phyloP scores from a whole-genome alignment of 2,888 invertebrate species.

The Orgyia antiqua region DNA sequence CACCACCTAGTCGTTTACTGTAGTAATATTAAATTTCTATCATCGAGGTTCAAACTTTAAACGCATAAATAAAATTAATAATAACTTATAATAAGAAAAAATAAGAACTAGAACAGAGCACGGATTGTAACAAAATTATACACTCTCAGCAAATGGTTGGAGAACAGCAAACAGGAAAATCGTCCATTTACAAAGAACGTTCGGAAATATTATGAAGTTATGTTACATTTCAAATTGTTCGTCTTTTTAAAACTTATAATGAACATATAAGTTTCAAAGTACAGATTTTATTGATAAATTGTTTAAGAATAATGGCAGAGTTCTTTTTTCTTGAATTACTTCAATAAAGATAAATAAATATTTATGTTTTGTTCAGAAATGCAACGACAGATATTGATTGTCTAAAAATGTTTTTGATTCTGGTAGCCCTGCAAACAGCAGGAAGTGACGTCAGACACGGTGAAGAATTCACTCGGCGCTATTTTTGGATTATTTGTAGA shows the following conservation, averaged over 20 bases:
- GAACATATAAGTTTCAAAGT: too few species aligned
- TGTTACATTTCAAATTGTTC: too few species aligned
- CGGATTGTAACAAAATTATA: conserved; percentile 62
- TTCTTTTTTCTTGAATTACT: conserved; percentile 5
- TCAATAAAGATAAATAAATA: conserved; percentile 1
- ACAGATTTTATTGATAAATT: background rate
- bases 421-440: conserved; percentile 39
- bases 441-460: conserved; percentile 53
- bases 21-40: conserved; percentile 53
- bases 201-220: conserved; percentile 21
- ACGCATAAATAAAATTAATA: conserved; percentile 63
- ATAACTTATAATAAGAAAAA: conserved; percentile 69
- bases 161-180: conserved; percentile 76
- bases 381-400: conserved; percentile 14
- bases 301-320: background rate
- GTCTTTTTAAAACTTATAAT: too few species aligned
- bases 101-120: conserved; percentile 59
- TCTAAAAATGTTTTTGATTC: conserved; percentile 11
- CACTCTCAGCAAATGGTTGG: conserved; percentile 69
- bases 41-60: conserved; percentile 50
- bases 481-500: conserved; percentile 67
- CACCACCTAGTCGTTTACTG: conserved; percentile 83
- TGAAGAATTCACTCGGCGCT: conserved; percentile 52
- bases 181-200: conserved; percentile 69
- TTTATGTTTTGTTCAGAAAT: conserved; percentile 7